A percentile compares a stretch with the other conserved stretches of the same genome.
Evolutionary conservation across 2,113 vertebrate genomes (phyloP).

Genomic region (Helogale parvula): DNA sequence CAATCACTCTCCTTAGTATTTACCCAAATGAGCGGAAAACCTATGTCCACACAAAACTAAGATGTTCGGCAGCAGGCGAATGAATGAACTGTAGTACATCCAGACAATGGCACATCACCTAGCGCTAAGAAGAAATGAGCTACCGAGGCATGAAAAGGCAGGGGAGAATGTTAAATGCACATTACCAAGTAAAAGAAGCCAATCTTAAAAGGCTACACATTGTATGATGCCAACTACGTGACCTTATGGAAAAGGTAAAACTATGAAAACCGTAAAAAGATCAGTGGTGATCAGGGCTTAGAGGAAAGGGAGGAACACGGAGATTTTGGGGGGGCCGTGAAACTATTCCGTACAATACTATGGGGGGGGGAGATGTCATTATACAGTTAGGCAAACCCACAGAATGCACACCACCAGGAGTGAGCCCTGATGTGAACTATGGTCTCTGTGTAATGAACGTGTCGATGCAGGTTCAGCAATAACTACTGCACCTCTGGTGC

Average conservation of each 20-base stretch:
- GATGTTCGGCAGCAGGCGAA: neutral
- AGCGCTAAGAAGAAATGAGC: conserved; percentile 1
- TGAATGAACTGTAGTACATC: neutral
- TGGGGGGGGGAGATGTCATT: neutral
- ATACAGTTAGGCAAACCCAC: neutral
- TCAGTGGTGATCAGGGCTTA: neutral
- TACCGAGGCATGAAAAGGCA: neutral
- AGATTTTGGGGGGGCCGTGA: neutral
- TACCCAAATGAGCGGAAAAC: neutral
- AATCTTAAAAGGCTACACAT: neutral
- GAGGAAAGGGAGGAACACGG: neutral
- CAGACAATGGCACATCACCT: neutral
- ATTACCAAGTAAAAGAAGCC: neutral
- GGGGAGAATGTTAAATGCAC: neutral
- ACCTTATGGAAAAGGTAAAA: neutral
- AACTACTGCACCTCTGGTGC: neutral
- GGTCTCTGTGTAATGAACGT: neutral
- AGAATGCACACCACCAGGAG: neutral
- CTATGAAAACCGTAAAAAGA: neutral
- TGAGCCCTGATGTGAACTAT: neutral
- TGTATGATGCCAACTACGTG: neutral
- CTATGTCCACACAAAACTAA: neutral
- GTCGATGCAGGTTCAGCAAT: neutral
- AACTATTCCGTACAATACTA: neutral
- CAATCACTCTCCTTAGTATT: neutral